phyloP scores from a whole-genome alignment of 2,113 vertebrate species.

The Candoia aspera region DNA sequence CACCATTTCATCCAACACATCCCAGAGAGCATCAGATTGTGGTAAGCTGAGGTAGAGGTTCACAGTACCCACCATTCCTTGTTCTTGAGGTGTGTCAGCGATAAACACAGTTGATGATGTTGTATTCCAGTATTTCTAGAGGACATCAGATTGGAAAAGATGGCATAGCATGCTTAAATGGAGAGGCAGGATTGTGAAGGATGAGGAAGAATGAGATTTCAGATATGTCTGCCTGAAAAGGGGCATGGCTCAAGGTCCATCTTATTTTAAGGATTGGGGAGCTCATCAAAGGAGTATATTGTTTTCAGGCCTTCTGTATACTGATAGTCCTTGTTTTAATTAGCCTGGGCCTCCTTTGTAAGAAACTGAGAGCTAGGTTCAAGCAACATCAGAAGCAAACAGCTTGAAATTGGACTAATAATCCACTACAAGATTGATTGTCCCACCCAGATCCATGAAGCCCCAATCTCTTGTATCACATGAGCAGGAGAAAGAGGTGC shows the following conservation, averaged over 20 bases:
- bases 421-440: background rate
- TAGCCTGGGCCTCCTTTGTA: background rate
- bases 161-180: background rate
- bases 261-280: background rate
- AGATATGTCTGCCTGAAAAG: background rate
- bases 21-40: too few species aligned
- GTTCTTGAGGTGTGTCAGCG: too few species aligned
- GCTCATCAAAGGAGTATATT: background rate
- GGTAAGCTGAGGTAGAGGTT: background rate
- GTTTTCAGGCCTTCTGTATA: background rate
- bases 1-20: too few species aligned
- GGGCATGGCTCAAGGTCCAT: background rate
- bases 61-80: background rate
- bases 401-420: background rate
- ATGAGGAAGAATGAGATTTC: background rate
- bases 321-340: background rate
- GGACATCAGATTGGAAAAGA: background rate
- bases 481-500: background rate
- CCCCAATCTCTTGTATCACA: background rate
- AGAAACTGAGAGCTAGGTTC: background rate
- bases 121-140: too few species aligned
- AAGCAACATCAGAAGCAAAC: background rate
- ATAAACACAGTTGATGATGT: too few species aligned
- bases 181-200: background rate
- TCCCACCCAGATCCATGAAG: background rate